A percentile compares a stretch with the other conserved stretches of the same genome.
Evolutionary conservation across 2,888 invertebrate genomes (phyloP).

Genomic region (Andrena bicolor): DNA sequence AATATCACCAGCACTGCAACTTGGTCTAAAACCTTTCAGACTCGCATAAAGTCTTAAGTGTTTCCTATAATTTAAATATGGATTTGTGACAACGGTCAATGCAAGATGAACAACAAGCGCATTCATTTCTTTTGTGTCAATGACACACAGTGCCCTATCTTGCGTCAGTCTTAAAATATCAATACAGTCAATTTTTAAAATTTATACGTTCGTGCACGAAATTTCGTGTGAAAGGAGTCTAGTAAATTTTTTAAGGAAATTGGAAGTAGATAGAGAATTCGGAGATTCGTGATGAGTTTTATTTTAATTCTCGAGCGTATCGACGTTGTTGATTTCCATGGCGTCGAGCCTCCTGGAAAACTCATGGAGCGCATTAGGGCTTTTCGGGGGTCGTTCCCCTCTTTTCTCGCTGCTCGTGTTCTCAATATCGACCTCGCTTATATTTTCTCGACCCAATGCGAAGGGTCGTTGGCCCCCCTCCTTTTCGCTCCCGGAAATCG

Average conservation of each 20-base stretch:
- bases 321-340: constrained; percentile 43
- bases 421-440: constrained; percentile 71
- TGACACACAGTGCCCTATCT: too few relatives aligned
- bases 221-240: too few relatives aligned
- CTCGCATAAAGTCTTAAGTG: too few relatives aligned
- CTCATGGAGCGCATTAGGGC: constrained; percentile 66
- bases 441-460: constrained; percentile 73
- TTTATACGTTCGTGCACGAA: too few relatives aligned
- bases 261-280: background rate
- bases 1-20: too few relatives aligned
- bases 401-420: constrained; percentile 61
- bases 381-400: constrained; percentile 68
- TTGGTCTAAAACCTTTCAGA: too few relatives aligned
- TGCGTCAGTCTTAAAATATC: too few relatives aligned
- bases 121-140: too few relatives aligned
- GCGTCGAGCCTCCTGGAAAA: constrained; percentile 65
- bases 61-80: too few relatives aligned
- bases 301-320: constrained; percentile 16
- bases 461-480: constrained; percentile 69
- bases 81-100: too few relatives aligned
- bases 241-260: background rate
- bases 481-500: constrained; percentile 68
- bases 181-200: too few relatives aligned
- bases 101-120: too few relatives aligned
- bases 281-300: background rate